Evolutionary conservation across 2,888 invertebrate genomes (phyloP), one percentile per base, ranked within the genome.

Genomic region (Trissonchulus latispiculum): DNA sequence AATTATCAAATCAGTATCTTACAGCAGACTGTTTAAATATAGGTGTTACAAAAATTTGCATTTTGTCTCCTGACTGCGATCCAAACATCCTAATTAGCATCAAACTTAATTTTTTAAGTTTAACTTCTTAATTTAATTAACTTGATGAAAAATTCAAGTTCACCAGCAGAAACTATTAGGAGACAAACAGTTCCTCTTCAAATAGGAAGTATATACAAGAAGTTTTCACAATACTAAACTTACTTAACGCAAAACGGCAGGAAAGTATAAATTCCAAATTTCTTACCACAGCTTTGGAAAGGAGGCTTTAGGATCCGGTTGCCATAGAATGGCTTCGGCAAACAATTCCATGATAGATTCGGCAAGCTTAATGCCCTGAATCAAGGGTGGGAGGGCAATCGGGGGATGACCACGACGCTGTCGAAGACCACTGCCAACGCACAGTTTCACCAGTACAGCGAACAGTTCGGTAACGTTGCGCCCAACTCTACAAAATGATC

Each of bases 401-500:
- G 73, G 62, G 23, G 62, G 2, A n/a, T 73, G 70, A 48, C 48
- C 48, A 8, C 48, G 48, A 15, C 48, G 8, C n/a, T 61, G 33
- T n/a, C 70, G 70, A n/a, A 59, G 35, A 15, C 28, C 32, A 35
- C 64, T 36, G 35, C 73, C 73, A 8, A 71, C 61, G 28, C 36
- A 71, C 32, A 70, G 23, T 29, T 48, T 23, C 8, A 64, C 28
- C 71, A 73, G n/a, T 29, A 61, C 3, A 8, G 3, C 28, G 32
- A 73, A 72, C 32, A 73, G 35, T 35, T 73, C 73, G 32, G 73
- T 33, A 32, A 73, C 23, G 36, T 71, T 32, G 2, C 73, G 59
- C 29, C 71, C 61, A 23, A 23, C 48, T 23, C 48, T 48, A 23
- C 8, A 48, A 48, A 8, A 48, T 23, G 48, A n/a, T n/a, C n/a